Conservation (phyloP, 2,888 invertebrate species). For the Tipula unca region DNA sequence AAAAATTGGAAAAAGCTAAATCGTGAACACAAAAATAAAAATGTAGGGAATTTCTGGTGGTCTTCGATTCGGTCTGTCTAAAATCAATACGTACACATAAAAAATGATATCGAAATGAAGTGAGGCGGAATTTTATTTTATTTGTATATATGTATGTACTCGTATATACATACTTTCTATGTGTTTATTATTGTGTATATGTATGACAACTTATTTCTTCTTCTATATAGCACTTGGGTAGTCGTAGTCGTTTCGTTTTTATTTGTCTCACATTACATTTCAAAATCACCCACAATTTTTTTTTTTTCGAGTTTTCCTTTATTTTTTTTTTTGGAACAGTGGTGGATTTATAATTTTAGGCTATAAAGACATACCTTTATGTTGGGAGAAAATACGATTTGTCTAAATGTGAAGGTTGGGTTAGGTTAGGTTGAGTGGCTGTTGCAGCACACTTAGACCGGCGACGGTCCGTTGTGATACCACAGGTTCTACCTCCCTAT, state of each 20-base stretch:
- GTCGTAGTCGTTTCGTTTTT: not conserved
- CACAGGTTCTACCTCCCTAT: too few relatives aligned
- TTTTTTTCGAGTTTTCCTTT: not conserved
- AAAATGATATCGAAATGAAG: not conserved
- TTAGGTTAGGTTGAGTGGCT: too few relatives aligned
- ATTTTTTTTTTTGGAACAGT: not conserved
- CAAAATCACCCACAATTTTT: not conserved
- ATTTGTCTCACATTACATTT: not conserved
- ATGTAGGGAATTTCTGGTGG: not conserved
- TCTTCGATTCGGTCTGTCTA: conserved; percentile 14
- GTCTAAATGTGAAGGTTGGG: too few relatives aligned
- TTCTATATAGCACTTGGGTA: not conserved
- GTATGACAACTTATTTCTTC: not conserved
- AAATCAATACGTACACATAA: not conserved
- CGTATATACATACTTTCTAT: not conserved
- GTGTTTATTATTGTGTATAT: not conserved
- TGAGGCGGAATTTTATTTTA: not conserved
- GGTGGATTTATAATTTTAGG: not conserved
- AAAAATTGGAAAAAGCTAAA: not conserved
- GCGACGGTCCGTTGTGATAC: too few relatives aligned
- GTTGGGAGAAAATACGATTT: too few relatives aligned
- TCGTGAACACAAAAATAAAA: not conserved
- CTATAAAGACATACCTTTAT: too few relatives aligned
- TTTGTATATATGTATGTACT: not conserved
- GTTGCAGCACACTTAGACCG: too few relatives aligned